Base-by-base conservation (phyloP, 2,888 invertebrate species). In the Corbicula japonica region DNA sequence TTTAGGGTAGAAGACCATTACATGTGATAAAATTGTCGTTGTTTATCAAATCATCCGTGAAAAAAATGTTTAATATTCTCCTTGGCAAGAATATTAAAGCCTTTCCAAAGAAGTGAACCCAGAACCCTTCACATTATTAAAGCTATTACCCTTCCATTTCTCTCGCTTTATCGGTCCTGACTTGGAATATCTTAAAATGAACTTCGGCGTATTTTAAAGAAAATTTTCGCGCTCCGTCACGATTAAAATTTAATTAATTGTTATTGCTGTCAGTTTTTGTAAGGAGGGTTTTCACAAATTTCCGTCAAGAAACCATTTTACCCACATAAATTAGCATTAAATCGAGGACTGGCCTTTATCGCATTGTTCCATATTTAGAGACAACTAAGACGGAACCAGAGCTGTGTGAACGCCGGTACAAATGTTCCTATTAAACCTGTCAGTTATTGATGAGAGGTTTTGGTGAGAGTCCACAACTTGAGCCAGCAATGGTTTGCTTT, bases 231-330 rank as follows among this genome's bases (percentile, higher is more conserved):
- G 70, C 66, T 61, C 38, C 38, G 38, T 23, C 46, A 32, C 44
- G 61, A 76, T 83, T 70, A 75, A 83, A 76, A 72, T 70, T 76
- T 73, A 73, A 79, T 83, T 79, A 79, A 83, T 83, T 76, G 61
- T 78, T 78, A 73, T 74, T 69, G 69, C 65, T 73, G 73, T 76
- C 74, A 62, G 48, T 32, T 52, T 58, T 30, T 63, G 58, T 32
- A 63, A 70, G 52, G 44, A 28, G 46, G 41, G 34, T 62, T 23
- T 70, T 65, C 35, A 60, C 44, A 50, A 56, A 23, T 62, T 50
- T 26, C 44, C 32, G 38, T 60, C 50, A 30, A 54, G 32, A 69
- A 71, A 46, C 72, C 65, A 75, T 75, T 80, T 61, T 62, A 72
- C 71, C 72, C 65, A 66, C 71, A 76, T 80, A 80, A 80, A 80